A percentile compares a stretch with the other conserved stretches of the same genome.
Evolutionary conservation across 2,113 vertebrate species (phyloP).

Genomic region (Elaphurus davidianus): DNA sequence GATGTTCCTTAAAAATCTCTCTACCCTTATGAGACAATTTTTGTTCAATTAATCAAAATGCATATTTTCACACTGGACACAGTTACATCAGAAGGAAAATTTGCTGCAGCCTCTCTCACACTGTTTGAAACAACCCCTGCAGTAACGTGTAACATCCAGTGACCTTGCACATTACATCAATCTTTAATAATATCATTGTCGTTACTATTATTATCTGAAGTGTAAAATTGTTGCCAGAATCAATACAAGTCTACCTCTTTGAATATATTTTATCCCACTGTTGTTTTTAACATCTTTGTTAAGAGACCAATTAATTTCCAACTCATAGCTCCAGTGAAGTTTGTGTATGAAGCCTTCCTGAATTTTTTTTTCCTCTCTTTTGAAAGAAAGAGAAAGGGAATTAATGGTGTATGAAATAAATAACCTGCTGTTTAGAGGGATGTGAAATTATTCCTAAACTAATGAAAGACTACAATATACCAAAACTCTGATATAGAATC

Average conservation of each 20-base stretch:
- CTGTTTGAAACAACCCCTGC: slow-evolving; percentile 65
- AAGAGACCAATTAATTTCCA: slow-evolving; percentile 74
- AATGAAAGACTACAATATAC: slow-evolving; percentile 13
- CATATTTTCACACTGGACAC: slow-evolving; percentile 73
- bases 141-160: slow-evolving; percentile 38
- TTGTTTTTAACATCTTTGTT: slow-evolving; percentile 74
- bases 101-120: slow-evolving; percentile 63
- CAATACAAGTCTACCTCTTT: slow-evolving; percentile 73
- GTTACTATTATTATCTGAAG: slow-evolving; percentile 82
- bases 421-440: slow-evolving; percentile 10
- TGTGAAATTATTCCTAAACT: neutral
- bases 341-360: neutral
- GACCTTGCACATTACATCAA: slow-evolving; percentile 79
- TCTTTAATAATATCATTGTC: slow-evolving; percentile 82
- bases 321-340: slow-evolving; percentile 42
- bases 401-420: slow-evolving; percentile 24
- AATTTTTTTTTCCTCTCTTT: neutral
- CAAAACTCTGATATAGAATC: slow-evolving; percentile 21
- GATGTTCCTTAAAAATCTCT: slow-evolving; percentile 50
- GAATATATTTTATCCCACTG: slow-evolving; percentile 69
- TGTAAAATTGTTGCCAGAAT: slow-evolving; percentile 84
- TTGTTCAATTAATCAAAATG: slow-evolving; percentile 77
- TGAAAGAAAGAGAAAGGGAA: neutral
- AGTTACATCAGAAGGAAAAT: slow-evolving; percentile 77
- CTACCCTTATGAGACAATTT: slow-evolving; percentile 52